A percentile compares a stretch with the other conserved stretches of the same genome.
Conservation (phyloP, 2,888 invertebrate species). For the Portevinia maculata region DNA sequence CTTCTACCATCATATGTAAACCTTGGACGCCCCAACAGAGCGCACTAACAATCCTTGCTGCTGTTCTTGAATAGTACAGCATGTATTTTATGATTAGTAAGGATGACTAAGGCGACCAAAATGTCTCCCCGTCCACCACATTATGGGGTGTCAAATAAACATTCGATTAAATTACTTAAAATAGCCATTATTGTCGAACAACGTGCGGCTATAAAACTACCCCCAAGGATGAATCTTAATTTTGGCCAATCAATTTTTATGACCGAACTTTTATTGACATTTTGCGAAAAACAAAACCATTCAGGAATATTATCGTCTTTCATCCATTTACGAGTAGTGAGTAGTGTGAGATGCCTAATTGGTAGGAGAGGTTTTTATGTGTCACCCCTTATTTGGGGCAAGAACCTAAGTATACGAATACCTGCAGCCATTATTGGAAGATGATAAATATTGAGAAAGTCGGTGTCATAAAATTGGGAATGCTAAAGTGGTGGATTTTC, state of each 20-base stretch:
- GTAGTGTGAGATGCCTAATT: constrained; percentile 18
- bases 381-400: background rate
- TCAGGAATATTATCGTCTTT: constrained; percentile 42
- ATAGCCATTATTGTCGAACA: constrained; percentile 9
- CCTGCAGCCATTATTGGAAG: no score
- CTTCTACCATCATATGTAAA: no score
- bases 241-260: constrained; percentile 67
- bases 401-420: no score
- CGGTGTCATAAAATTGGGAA: no score
- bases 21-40: no score
- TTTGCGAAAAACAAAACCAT: constrained; percentile 50
- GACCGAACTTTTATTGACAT: constrained; percentile 58
- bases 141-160: background rate
- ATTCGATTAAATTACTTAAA: constrained; percentile 41
- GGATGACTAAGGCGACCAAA: background rate
- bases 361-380: background rate
- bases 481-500: no score
- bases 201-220: background rate
- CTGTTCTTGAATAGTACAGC: no score
- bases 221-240: constrained; percentile 35
- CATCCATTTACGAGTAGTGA: constrained; percentile 5
- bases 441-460: no score
- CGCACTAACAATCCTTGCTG: no score
- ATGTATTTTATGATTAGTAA: background rate
- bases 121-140: background rate